Evolutionary conservation across 2,113 vertebrate species (phyloP).

Genomic region (Marmota flaviventris): DNA sequence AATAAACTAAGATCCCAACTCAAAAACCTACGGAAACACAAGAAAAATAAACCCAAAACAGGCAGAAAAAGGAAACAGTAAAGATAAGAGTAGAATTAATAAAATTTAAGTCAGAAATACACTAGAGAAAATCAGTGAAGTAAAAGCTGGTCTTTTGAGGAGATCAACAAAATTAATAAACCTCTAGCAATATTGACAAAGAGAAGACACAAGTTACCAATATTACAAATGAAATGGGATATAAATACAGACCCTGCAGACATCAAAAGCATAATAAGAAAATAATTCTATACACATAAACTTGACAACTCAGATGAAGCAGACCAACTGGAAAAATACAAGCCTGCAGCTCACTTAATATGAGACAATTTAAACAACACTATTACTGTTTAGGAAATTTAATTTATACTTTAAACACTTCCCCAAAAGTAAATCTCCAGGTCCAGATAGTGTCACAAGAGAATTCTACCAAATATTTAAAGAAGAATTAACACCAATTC

Average conservation of each 20-base stretch:
- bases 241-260: not conserved
- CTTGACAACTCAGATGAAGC: not conserved
- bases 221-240: not conserved
- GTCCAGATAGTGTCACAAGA: not conserved
- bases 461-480: not conserved
- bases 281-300: not conserved
- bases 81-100: not conserved
- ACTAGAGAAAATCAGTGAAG: not conserved
- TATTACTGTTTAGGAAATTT: not conserved
- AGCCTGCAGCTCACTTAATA: too few relatives aligned
- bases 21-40: not conserved
- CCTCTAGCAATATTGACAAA: not conserved
- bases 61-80: not conserved
- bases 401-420: not conserved
- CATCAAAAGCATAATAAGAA: not conserved
- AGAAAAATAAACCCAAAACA: not conserved
- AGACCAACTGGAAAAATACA: not conserved
- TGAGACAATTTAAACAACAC: not conserved
- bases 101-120: constrained; percentile 38
- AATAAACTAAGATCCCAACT: not conserved
- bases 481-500: too few relatives aligned
- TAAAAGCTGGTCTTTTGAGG: not conserved
- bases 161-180: constrained; percentile 23
- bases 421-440: not conserved
- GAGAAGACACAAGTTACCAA: not conserved